These are phyloP conservation scores for Eulemur albifrons DNA, from an alignment of 2,797 vertebrate genomes.

Conservation along the genomic window DNA sequence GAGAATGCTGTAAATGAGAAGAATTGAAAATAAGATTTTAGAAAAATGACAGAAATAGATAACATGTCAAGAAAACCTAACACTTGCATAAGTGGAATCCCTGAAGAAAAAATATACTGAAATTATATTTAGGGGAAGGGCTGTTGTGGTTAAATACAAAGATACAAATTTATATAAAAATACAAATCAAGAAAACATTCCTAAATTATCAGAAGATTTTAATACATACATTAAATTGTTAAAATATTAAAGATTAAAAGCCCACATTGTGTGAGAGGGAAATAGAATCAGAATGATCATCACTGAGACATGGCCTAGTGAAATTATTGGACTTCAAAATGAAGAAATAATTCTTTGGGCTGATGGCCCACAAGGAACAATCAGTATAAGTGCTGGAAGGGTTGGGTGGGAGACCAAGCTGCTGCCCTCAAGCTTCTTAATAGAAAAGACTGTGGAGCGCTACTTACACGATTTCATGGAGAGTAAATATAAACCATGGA, in stretches of 20 bases:
- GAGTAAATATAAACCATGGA: background rate
- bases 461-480: background rate
- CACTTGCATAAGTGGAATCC: background rate
- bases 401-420: background rate
- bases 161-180: background rate
- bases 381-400: background rate
- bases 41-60: background rate
- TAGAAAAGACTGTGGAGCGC: background rate
- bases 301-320: background rate
- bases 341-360: background rate
- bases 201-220: background rate
- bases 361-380: background rate
- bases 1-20: background rate
- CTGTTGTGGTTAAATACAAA: background rate
- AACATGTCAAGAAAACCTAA: background rate
- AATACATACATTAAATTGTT: background rate
- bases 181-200: background rate
- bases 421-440: background rate
- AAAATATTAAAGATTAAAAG: background rate
- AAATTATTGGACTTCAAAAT: background rate
- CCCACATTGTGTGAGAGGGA: background rate
- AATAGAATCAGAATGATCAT: background rate
- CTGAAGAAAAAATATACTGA: background rate
- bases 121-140: background rate
- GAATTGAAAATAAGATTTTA: slow-evolving; percentile 24